phyloP scores from a whole-genome alignment of 1,140 invertebrate species.

The Drosophila rufa region DNA sequence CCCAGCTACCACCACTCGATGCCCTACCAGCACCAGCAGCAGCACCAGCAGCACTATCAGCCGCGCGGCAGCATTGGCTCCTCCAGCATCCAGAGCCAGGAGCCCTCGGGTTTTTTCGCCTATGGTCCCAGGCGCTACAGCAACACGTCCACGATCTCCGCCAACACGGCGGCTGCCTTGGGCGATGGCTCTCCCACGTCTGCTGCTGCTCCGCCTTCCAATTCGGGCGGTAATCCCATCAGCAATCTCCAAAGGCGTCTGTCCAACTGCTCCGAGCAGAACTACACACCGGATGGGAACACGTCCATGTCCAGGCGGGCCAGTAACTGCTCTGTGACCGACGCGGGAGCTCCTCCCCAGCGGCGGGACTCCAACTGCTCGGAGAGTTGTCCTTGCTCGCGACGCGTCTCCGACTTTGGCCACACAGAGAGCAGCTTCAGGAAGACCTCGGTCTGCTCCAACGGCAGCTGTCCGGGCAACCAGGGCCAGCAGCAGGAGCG shows the following conservation, averaged over 20 bases:
- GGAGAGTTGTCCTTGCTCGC: conserved; percentile 78
- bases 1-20: conserved; percentile 50
- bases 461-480: conserved; percentile 66
- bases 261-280: conserved; percentile 80
- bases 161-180: conserved; percentile 64
- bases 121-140: conserved; percentile 78
- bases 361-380: conserved; percentile 83
- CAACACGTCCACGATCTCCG: conserved; percentile 79
- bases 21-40: conserved; percentile 62
- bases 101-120: conserved; percentile 62
- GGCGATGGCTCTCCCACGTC: conserved; percentile 46
- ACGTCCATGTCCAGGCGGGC: conserved; percentile 60
- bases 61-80: conserved; percentile 46
- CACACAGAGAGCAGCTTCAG: conserved; percentile 61
- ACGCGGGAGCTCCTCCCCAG: conserved; percentile 59
- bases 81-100: conserved; percentile 17
- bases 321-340: conserved; percentile 78
- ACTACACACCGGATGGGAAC: conserved; percentile 48
- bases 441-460: conserved; percentile 79
- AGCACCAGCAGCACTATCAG: conserved; percentile 58
- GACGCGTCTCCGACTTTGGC: conserved; percentile 74
- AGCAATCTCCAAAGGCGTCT: conserved; percentile 69
- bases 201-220: conserved; percentile 47
- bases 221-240: conserved; percentile 25
- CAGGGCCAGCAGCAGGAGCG: conserved; percentile 65